phyloP scores from a whole-genome alignment of 2,113 vertebrate species.

The Hemiscyllium ocellatum region DNA sequence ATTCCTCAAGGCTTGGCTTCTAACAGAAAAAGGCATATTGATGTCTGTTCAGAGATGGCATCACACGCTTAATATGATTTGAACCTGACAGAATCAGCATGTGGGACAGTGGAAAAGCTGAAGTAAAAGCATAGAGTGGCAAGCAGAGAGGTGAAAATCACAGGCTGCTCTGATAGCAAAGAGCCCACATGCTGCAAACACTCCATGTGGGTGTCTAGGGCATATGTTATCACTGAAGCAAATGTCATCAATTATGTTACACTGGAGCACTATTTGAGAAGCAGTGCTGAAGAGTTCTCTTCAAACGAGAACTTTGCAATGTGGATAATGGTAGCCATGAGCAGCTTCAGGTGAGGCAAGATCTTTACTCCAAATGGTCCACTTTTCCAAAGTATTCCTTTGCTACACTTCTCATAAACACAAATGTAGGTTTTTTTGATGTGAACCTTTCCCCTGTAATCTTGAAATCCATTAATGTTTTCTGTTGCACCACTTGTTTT shows the following conservation, averaged over 20 bases:
- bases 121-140: constrained; percentile 22
- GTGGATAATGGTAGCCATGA: not conserved
- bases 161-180: not conserved
- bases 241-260: constrained; percentile 23
- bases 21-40: constrained; percentile 16
- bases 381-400: not conserved
- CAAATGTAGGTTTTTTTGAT: not conserved
- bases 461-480: not conserved
- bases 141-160: constrained; percentile 12
- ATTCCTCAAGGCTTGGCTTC: constrained; percentile 4
- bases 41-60: not conserved
- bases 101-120: constrained; percentile 3
- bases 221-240: not conserved
- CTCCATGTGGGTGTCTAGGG: not conserved
- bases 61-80: not conserved
- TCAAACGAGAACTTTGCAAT: not conserved
- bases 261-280: not conserved
- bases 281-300: not conserved
- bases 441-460: not conserved
- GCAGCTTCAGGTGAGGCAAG: not conserved
- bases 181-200: constrained; percentile 3
- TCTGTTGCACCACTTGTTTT: not conserved
- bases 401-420: not conserved
- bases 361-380: not conserved
- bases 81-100: constrained; percentile 28